Evolutionary conservation across 1,140 invertebrate species (phyloP), one percentile per base, ranked within the genome.

Genomic region (Calosoma granatense): DNA sequence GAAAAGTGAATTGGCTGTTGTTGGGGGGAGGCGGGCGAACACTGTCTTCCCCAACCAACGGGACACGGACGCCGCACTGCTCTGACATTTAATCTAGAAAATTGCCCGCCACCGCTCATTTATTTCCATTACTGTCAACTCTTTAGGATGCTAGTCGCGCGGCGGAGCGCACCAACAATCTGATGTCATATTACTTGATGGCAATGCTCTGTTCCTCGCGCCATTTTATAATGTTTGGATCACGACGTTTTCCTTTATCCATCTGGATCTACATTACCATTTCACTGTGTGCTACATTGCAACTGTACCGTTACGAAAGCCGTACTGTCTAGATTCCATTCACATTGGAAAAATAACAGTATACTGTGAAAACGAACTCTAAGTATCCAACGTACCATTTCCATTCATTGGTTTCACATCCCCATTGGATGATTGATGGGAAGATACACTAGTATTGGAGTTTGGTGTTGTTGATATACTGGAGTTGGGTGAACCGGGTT

Each of bases 1-100:
- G 41, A 47, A 17, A 47, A 47, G 15, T 11, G 41, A 47, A 47
- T 47, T 47, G 41, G 41, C 41, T 47, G 6, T 47, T 47, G 26
- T 6, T 9, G 26, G n/a, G 6, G 55, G 55, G 2, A 39, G 36
- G 22, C 26, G 54, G 20, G 53, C 22, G 53, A n/a, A n/a, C 26
- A n/a, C 6, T 36, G 26, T 36, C 26, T 36, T 36, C 26, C 26
- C 26, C n/a, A 36, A 36, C 26, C 26, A 36, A 36, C 26, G 26
- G 26, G 26, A 36, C 26, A 36, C 26, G 26, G 26, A 36, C 61
- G 66, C 62, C 65, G 60, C 64, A 61, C 65, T 63, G 62, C 63
- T 68, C 71, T 74, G 73, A 74, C 73, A 72, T 74, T 74, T 74
- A 74, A 74, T 74, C 72, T 74, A 74, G 73, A 73, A 74, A 74